These are phyloP conservation scores for Dasypogon diadema DNA, from an alignment of 2,888 invertebrate genomes.

Conservation along the genomic window DNA sequence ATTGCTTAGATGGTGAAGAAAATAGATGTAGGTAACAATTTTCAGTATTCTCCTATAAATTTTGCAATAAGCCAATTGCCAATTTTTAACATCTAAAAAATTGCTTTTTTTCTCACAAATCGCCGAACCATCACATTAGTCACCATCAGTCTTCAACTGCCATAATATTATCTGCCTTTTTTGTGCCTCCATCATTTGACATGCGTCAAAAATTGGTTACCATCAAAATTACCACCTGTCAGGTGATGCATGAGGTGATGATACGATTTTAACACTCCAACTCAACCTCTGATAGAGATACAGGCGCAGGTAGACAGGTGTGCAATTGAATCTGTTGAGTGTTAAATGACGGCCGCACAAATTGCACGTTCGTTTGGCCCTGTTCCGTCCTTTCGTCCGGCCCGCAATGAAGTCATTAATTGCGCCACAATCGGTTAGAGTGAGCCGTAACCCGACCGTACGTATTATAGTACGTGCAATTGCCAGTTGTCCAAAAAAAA, in stretches of 20 bases:
- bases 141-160: too few species aligned
- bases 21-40: too few species aligned
- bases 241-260: slow-evolving; percentile 24
- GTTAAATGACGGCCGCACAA: slow-evolving; percentile 24
- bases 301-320: slow-evolving; percentile 26
- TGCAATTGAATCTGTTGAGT: slow-evolving; percentile 30
- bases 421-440: slow-evolving; percentile 10
- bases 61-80: too few species aligned
- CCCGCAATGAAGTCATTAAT: slow-evolving; percentile 32
- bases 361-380: slow-evolving; percentile 13
- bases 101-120: too few species aligned
- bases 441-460: neutral
- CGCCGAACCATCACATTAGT: too few species aligned
- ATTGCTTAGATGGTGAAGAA: too few species aligned
- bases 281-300: neutral
- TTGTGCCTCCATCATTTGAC: slow-evolving; percentile 18
- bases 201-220: neutral
- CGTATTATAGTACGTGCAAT: neutral
- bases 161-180: too few species aligned
- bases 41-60: too few species aligned
- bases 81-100: too few species aligned
- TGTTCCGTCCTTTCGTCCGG: neutral
- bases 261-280: slow-evolving; percentile 21
- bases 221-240: slow-evolving; percentile 35
- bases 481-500: slow-evolving; percentile 30